phyloP scores from a whole-genome alignment of 2,113 vertebrate species.

The Sminthopsis crassicaudata region DNA sequence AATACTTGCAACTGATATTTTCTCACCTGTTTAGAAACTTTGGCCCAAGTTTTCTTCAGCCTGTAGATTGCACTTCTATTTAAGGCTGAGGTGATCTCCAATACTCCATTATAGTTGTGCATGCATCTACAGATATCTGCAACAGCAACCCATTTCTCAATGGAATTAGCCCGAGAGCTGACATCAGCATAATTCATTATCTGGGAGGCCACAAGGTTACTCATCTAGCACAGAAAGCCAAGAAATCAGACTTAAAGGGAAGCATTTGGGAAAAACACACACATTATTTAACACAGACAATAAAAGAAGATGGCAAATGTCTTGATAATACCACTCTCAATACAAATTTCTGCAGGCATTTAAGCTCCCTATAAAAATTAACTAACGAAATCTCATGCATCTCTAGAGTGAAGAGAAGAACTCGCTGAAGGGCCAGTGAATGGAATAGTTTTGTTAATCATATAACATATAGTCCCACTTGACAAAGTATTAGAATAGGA shows the following conservation, averaged over 20 bases:
- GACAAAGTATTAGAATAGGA: background rate
- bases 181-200: slow-evolving; percentile 97
- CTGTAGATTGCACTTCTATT: slow-evolving; percentile 99
- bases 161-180: slow-evolving; percentile 92
- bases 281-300: background rate
- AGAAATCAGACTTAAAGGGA: slow-evolving; percentile 10
- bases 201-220: slow-evolving; percentile 98
- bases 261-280: background rate
- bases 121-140: slow-evolving; percentile 98
- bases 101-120: slow-evolving; percentile 97
- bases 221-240: slow-evolving; percentile 90
- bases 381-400: background rate
- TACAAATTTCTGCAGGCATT: background rate
- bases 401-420: background rate
- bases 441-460: background rate
- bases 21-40: slow-evolving; percentile 96
- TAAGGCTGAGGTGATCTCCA: slow-evolving; percentile 98
- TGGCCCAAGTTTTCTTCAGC: slow-evolving; percentile 98
- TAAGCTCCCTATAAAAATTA: background rate
- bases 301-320: background rate
- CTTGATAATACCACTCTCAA: accelerated
- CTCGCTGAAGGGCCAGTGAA: background rate
- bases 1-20: accelerated
- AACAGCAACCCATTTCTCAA: slow-evolving; percentile 99
- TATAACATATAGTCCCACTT: background rate